Evolutionary conservation across 1,140 invertebrate species (phyloP).

Genomic region (Lepidostoma basale): DNA sequence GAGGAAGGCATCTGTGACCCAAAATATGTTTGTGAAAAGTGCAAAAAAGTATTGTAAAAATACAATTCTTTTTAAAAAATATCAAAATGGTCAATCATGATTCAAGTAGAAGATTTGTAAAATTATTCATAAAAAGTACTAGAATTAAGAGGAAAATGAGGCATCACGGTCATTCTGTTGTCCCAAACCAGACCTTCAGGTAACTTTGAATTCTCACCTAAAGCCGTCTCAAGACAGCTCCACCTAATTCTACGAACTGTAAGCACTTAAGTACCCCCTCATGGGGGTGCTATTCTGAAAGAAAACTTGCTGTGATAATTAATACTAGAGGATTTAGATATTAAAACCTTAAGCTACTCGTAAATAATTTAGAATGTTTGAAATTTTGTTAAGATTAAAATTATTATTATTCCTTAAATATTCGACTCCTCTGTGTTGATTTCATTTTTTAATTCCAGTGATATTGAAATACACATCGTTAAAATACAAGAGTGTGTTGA

Average conservation of each 20-base stretch:
- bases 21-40: too few species aligned
- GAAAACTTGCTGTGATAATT: slow-evolving; percentile 3
- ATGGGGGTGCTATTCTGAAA: not conserved
- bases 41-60: not conserved
- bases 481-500: not conserved
- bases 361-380: not conserved
- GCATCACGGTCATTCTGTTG: not conserved
- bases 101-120: too few species aligned
- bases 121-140: too few species aligned
- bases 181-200: not conserved
- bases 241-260: not conserved
- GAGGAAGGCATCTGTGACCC: too few species aligned
- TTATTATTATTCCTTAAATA: not conserved
- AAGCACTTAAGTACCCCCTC: not conserved
- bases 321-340: not conserved
- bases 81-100: not conserved
- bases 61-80: not conserved
- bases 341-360: not conserved
- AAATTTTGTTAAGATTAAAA: not conserved
- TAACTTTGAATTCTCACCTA: not conserved
- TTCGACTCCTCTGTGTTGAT: not conserved
- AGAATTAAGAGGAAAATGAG: too few species aligned
- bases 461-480: not conserved
- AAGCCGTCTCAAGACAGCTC: not conserved
- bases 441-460: not conserved